These are phyloP conservation scores for Cydia splendana DNA, from an alignment of 1,140 invertebrate species.

Conservation along the genomic window DNA sequence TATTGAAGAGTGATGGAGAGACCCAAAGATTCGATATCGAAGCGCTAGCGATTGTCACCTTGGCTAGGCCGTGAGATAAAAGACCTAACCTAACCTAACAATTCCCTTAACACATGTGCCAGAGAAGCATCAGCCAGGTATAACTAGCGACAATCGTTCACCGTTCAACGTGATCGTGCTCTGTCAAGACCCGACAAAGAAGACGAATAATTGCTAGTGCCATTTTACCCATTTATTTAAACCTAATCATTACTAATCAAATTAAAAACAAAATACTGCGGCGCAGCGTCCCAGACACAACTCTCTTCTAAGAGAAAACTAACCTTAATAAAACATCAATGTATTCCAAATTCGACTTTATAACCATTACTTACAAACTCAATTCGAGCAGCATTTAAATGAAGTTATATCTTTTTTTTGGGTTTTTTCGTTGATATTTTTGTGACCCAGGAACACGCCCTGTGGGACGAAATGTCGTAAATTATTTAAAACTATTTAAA, in stretches of 20 bases:
- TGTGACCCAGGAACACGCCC: slow-evolving; percentile 14
- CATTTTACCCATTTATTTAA: background rate
- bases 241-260: slow-evolving; percentile 4
- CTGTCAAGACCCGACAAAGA: no score
- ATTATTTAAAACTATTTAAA: slow-evolving; percentile 17
- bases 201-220: background rate
- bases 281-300: background rate
- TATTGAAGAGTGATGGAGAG: no score
- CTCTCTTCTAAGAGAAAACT: background rate
- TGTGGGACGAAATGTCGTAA: slow-evolving; percentile 7
- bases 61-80: no score
- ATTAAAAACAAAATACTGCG: slow-evolving; percentile 23
- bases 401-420: background rate
- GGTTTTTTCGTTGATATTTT: background rate
- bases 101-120: no score
- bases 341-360: background rate
- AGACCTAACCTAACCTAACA: no score
- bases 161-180: no score
- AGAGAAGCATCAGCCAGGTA: no score
- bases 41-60: no score
- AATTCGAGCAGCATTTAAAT: background rate
- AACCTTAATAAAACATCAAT: background rate
- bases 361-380: background rate
- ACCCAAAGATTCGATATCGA: no score
- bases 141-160: no score